Base-by-base conservation (phyloP, 1,140 invertebrate species). In the Cherax destructor region DNA sequence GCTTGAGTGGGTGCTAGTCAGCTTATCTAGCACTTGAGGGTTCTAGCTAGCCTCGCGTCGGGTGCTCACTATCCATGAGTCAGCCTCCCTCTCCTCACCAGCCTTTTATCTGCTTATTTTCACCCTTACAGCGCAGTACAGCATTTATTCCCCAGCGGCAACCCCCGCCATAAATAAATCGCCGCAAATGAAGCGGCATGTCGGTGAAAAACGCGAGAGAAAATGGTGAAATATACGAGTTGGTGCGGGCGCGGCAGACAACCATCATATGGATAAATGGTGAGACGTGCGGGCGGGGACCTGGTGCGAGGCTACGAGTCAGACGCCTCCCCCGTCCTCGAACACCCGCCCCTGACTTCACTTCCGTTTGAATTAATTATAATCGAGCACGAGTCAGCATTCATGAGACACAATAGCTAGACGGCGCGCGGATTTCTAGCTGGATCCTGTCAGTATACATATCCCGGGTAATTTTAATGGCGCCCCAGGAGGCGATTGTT, bases 351-450 rank as follows among this genome's bases (percentile, higher is more conserved):
- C 69, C 65, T 77, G 88, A 84, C 83, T 91, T 91, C 69, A 91
- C 83, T 78, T 79, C 87, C 81, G 89, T 86, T 86, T 80, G 89
- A 84, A 91, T 91, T 91, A 91, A 91, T 91, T 91, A 91, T 91
- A 84, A 91, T 79, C 83, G 83, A 78, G 83, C 83, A 79, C 83
- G 80, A 85, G 72, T 91, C 83, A 85, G 89, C 83, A 91, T 91
- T 85, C 89, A 85, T 79, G 89, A 83, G 88, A 85, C 83, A 85
- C 83, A 91, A 91, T 91, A 69, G 89, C 76, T 83, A 88, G 77
- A 88, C 56, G 74, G 52, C 72, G 59, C 76, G 59, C 83, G 74
- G 83, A 85, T 85, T 79, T 65, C 61, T 79, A 69, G 59, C 30
- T 77, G 88, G 88, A 91, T 85, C 50, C 72, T 24, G 74, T 41